Conservation (phyloP, 2,888 invertebrate genomes). For the Nemapogon koenigi region DNA sequence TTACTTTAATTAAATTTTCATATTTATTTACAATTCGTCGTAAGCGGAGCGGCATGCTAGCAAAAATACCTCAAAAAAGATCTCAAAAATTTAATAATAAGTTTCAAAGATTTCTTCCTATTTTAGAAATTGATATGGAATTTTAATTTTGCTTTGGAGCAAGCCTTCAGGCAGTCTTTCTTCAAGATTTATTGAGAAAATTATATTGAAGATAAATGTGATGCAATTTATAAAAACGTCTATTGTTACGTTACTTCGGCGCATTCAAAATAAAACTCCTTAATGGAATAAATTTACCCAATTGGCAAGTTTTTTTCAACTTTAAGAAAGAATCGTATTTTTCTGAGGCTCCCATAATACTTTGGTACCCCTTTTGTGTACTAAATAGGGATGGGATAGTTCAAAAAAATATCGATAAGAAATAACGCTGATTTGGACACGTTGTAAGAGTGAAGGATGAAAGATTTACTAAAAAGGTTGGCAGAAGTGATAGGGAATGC, state of each 20-base stretch:
- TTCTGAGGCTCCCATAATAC: too few species aligned
- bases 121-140: too few species aligned
- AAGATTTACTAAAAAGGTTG: too few species aligned
- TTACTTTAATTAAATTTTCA: too few species aligned
- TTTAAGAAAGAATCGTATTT: conserved; percentile 6
- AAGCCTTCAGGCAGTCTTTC: too few species aligned
- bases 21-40: too few species aligned
- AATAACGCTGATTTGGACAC: neutral
- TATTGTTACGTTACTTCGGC: neutral
- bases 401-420: neutral
- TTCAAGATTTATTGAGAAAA: neutral
- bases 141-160: too few species aligned
- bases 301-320: conserved; percentile 8
- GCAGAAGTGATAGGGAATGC: too few species aligned
- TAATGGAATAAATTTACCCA: conserved; percentile 8
- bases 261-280: conserved; percentile 1
- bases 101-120: too few species aligned
- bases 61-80: too few species aligned
- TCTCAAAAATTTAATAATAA: too few species aligned
- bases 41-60: too few species aligned
- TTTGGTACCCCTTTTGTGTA: conserved; percentile 1
- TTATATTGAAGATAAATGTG: conserved; percentile 3
- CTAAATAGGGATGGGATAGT: conserved; percentile 1
- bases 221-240: conserved; percentile 1
- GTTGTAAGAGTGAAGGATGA: neutral